Conservation (phyloP, 1,140 invertebrate genomes). For the Bombus superbus region DNA sequence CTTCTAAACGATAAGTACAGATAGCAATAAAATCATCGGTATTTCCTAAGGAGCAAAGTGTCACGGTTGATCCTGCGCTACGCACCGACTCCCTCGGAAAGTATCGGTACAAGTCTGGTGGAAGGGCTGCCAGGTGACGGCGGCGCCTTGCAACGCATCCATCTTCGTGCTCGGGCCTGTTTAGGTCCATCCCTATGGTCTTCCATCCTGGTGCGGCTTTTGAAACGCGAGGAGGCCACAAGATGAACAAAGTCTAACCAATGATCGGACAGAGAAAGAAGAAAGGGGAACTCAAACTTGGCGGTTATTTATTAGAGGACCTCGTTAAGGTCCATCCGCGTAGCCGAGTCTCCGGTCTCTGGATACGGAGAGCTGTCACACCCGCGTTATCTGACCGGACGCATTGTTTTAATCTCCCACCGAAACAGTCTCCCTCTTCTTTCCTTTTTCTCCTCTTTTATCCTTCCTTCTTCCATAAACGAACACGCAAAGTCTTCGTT, state of each 20-base stretch:
- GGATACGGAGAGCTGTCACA: slow-evolving; percentile 70
- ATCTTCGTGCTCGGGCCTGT: slow-evolving; percentile 74
- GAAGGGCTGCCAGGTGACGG: slow-evolving; percentile 78
- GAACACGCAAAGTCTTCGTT: no score
- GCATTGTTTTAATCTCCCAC: slow-evolving; percentile 76
- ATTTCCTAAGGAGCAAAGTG: slow-evolving; percentile 39
- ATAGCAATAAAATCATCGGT: no score
- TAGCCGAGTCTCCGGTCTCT: slow-evolving; percentile 57
- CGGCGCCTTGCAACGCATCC: slow-evolving; percentile 80
- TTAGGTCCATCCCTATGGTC: slow-evolving; percentile 62
- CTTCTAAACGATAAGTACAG: no score
- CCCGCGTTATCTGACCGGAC: slow-evolving; percentile 71
- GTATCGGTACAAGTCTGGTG: slow-evolving; percentile 70
- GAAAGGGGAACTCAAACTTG: slow-evolving; percentile 51
- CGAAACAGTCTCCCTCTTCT: slow-evolving; percentile 28
- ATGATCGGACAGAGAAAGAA: neutral
- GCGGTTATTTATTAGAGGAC: slow-evolving; percentile 78
- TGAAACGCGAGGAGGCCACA: slow-evolving; percentile 47
- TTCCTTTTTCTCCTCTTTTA: neutral
- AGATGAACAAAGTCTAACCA: neutral
- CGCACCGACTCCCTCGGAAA: neutral
- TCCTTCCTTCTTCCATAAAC: neutral
- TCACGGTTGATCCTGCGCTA: neutral
- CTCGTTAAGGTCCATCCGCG: slow-evolving; percentile 73
- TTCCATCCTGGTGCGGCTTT: slow-evolving; percentile 52